Base-by-base conservation (phyloP, 2,797 vertebrate species). In the Fringilla coelebs region DNA sequence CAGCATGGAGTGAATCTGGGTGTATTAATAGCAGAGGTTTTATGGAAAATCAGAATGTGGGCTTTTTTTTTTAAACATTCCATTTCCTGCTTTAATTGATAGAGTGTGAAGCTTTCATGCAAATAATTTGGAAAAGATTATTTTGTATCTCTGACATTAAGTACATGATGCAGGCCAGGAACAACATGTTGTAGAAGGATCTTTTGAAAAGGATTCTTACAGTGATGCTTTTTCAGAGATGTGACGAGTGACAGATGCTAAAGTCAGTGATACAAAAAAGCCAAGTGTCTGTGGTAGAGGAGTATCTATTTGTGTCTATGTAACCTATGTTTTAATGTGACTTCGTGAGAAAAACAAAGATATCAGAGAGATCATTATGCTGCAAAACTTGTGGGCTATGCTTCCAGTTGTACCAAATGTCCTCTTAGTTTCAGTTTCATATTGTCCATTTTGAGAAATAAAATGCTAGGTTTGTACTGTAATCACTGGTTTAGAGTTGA, bases 31-130 rank as follows among this genome's bases (percentile, higher is more conserved):
- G 93, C 61, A 78, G 52, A 48, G 43, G 52, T 51, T 70, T 54
- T 89, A 73, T 93, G 90, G 66, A 95, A 94, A 95, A 96, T 76
- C 58, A 46, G 57, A 89, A 49, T n/a, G 54, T 75, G 57, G 43
- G 40, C 43, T 83, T 82, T 92, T 94, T 94, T 75, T 76, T 95
- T 67, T 83, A 76, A 70, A 73, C 81, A 90, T 83, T 36, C 75
- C 5, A 66, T 90, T 96, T 95, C 91, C 55, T 89, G 40, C 87
- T 93, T 95, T 87, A 95, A 81, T 89, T 88, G 91, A 90, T 83
- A 88, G 91, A 84, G 81, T 88, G 76, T 77, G 79, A 94, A 92
- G 66, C 71, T 86, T 88, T 94, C 72, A 73, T 72, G 87, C 18
- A 85, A 90, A 91, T 85, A 72, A 95, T 79, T 92, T 90, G 71